Evolutionary conservation across 2,888 invertebrate genomes (phyloP).

Genomic region (Amphipoea oculea): DNA sequence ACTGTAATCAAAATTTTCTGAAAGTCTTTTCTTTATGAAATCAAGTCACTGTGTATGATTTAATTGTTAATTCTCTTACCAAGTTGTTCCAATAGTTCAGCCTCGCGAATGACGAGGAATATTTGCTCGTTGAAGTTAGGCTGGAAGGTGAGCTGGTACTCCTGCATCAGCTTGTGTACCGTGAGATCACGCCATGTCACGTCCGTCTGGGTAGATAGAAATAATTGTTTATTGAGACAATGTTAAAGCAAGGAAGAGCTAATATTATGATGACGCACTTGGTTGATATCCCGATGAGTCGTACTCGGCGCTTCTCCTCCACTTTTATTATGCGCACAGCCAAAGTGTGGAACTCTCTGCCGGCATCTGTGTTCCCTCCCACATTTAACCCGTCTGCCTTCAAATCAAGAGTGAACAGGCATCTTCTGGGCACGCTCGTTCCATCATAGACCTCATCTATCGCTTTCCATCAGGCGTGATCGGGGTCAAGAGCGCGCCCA

Average conservation of each 20-base stretch:
- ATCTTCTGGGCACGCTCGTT: no score
- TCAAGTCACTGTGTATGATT: background rate
- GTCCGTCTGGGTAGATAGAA: slow-evolving; percentile 76
- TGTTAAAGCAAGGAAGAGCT: background rate
- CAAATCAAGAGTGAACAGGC: no score
- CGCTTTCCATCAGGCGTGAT: no score
- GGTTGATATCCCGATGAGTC: no score
- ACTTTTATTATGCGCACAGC: no score
- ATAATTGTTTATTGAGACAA: background rate
- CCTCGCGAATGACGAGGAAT: slow-evolving; percentile 93
- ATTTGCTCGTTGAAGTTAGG: slow-evolving; percentile 92
- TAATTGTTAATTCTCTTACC: slow-evolving; percentile 80
- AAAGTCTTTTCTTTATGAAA: background rate
- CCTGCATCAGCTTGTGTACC: slow-evolving; percentile 92
- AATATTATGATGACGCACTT: background rate
- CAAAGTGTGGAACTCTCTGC: no score
- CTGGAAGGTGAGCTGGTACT: slow-evolving; percentile 92
- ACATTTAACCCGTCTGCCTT: no score
- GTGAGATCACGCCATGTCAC: slow-evolving; percentile 94
- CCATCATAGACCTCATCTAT: no score
- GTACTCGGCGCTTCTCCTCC: no score
- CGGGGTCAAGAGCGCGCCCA: no score
- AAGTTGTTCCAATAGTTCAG: slow-evolving; percentile 93
- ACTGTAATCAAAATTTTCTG: background rate
- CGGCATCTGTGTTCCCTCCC: no score